Base-by-base conservation (phyloP, 2,888 invertebrate genomes). In the Philereme vetulata region DNA sequence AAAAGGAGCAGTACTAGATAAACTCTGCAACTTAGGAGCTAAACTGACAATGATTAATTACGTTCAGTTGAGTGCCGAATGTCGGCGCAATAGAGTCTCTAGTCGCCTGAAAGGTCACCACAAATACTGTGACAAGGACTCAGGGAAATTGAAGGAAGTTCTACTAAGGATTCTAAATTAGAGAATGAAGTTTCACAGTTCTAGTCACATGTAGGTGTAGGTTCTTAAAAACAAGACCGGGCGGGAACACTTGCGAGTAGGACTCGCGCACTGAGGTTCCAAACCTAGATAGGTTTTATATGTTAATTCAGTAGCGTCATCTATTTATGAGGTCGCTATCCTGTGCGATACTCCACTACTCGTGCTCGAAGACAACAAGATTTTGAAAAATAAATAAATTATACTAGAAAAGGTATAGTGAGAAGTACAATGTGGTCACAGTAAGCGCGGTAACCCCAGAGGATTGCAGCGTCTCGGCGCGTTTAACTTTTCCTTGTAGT, bases 401-500 rank as follows among this genome's bases (percentile, higher is more conserved):
- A 21, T 2, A 1, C 2, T 1, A 1, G 2, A 21, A 21, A 21
- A 21, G 1, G 21, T 21, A 21, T 21, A 21, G 21, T 21, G 21
- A 21, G 2, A 21, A 21, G 1, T 21, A 21, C n/a, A 4, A 32
- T 38, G 8, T 56, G 49, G 56, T 46, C 42, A 47, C 51, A 21
- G 21, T 21, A 21, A 56, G 21, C 5, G 40, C 10, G 34, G 40
- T 10, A 44, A 43, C 55, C 49, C 55, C n/a, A 36, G 55, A 36
- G 49, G 44, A 49, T 33, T 42, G 43, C 60, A 57, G 42, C 58
- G 57, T 54, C 64, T 62, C 62, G 43, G 56, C 64, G 48, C 69
- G 63, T 65, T 71, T 70, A 72, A 72, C 68, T 21, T 73, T 74
- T 66, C 74, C 70, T 56, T 69, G 66, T 57, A 56, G 53, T 60